These are phyloP conservation scores for Galagoides demidoff DNA, from an alignment of 2,797 vertebrate genomes.

Conservation along the genomic window DNA sequence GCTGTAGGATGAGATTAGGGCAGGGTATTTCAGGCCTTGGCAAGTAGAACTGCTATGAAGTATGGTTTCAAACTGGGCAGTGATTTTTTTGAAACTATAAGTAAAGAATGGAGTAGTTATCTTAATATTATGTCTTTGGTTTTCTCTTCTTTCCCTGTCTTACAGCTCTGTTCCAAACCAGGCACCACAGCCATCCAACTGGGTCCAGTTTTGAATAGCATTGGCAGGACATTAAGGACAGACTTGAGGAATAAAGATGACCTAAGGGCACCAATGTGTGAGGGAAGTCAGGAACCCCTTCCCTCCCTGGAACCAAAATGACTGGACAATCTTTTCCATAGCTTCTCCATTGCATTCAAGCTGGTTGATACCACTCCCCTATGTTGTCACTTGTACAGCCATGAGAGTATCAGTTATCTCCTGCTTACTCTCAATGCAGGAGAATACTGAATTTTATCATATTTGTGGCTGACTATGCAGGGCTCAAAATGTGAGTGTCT, in stretches of 20 bases:
- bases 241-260: slow-evolving; percentile 80
- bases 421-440: slow-evolving; percentile 5
- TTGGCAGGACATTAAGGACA: slow-evolving; percentile 69
- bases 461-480: slow-evolving; percentile 28
- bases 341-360: slow-evolving; percentile 51
- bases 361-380: slow-evolving; percentile 16
- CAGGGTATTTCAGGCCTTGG: background rate
- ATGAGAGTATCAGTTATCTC: slow-evolving; percentile 26
- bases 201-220: slow-evolving; percentile 94
- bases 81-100: background rate
- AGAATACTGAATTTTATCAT: background rate
- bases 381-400: slow-evolving; percentile 31
- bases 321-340: slow-evolving; percentile 81
- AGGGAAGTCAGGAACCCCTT: slow-evolving; percentile 74
- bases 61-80: background rate
- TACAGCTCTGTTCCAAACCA: slow-evolving; percentile 87
- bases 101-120: background rate
- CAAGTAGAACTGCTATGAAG: background rate
- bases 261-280: slow-evolving; percentile 78
- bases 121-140: background rate
- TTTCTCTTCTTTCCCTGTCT: slow-evolving; percentile 72
- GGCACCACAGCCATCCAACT: slow-evolving; percentile 91
- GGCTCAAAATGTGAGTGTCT: slow-evolving; percentile 43
- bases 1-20: background rate
- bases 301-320: slow-evolving; percentile 79